These are phyloP conservation scores for Dysidea cf. avara DNA, from an alignment of 37 sponge, comb jelly and placozoan species.

Conservation along the genomic window DNA sequence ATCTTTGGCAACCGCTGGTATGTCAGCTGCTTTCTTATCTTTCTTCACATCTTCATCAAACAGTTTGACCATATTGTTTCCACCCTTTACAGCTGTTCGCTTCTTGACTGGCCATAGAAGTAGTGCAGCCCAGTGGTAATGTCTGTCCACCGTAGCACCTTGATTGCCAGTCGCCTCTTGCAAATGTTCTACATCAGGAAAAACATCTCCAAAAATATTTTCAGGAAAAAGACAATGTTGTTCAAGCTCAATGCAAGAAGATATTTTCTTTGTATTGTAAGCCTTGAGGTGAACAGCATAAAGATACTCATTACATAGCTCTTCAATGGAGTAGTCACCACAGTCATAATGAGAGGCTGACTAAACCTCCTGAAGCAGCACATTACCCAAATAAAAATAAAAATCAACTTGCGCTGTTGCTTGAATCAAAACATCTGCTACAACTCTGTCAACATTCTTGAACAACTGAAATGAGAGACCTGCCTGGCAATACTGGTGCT, in stretches of 20 bases:
- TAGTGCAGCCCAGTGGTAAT: slow-evolving; percentile 26
- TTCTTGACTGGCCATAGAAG: slow-evolving; percentile 19
- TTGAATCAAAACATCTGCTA: slow-evolving; percentile 5
- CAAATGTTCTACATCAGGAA: slow-evolving; percentile 7
- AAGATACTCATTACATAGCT: background rate
- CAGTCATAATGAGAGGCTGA: too few relatives aligned
- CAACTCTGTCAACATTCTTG: slow-evolving; percentile 44
- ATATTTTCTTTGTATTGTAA: too few relatives aligned
- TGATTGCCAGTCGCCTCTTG: slow-evolving; percentile 27
- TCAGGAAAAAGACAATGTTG: background rate
- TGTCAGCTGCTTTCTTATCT: too few relatives aligned
- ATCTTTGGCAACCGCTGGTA: too few relatives aligned
- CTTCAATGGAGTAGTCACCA: background rate
- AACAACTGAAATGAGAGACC: slow-evolving; percentile 22
- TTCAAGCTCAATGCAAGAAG: background rate
- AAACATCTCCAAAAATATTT: background rate
- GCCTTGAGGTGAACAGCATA: too few relatives aligned
- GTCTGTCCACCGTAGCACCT: slow-evolving; percentile 21
- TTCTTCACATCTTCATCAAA: too few relatives aligned
- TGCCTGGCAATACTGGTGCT: slow-evolving; percentile 38
- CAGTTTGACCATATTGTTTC: too few relatives aligned
- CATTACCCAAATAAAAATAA: slow-evolving; percentile 23
- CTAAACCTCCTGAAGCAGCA: background rate
- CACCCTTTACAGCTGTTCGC: too few relatives aligned
- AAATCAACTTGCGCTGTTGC: slow-evolving; percentile 9